Base-by-base conservation (phyloP, 2,797 vertebrate species). In the Oreochromis grahami region DNA sequence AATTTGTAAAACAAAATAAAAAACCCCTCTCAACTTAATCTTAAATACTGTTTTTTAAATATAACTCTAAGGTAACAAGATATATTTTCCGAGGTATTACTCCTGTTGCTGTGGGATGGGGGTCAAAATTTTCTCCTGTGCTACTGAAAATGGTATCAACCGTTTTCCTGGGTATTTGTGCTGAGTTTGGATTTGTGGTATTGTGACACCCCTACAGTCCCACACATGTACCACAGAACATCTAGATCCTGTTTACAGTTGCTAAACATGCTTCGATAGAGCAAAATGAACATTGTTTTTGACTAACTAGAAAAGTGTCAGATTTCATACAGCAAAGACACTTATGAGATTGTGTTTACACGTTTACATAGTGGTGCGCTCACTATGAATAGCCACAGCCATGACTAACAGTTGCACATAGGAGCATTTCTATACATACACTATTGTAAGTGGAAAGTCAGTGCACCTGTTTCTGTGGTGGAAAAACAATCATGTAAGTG, bases 361-460 rank as follows among this genome's bases (percentile, higher is more conserved):
- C 3, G 9, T 34, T 63, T 63, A 38, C n/a, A 21, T n/a, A 21
- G 58, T 0, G 3, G 0, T 5, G 19, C 58, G 2, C 11, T 36
- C 58, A 63, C 58, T 63, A 63, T 38, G 34, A 63, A 63, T 63
- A 63, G 58, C 58, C 58, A 21, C 60, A 38, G 34, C 60, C 7
- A 38, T 41, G 60, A 21, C 34, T 65, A 65, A 65, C 60, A 65
- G 34, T 65, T 65, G 34, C 60, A 14, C 19, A 38, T 65, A 65
- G 11, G 12, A 65, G 34, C 11, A 65, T 65, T 41, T 65, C 34
- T 41, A 65, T 65, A 65, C 7, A 1, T 41, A 34, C 34, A 21
- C 34, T 0, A 21, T 65, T 13, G 60, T n/a, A 21, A 65, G 32
- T 65, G 32, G 60, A 65, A 65, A 38, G 60, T 8, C 60, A 21